A percentile compares a stretch with the other conserved stretches of the same genome.
Conservation (phyloP, 2,113 vertebrate genomes). For the Steatornis caripensis region DNA sequence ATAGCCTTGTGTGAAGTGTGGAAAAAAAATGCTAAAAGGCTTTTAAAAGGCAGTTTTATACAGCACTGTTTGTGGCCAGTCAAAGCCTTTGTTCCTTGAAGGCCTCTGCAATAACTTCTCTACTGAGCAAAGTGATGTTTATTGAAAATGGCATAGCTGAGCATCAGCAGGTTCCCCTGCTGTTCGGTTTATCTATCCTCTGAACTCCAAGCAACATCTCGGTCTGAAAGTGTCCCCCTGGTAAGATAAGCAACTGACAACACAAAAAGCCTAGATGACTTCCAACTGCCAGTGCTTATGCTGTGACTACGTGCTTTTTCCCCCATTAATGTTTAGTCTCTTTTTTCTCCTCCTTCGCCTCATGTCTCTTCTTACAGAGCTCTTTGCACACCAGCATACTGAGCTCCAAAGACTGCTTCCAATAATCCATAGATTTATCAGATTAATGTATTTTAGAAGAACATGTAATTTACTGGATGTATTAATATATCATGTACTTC, state of each 20-base stretch:
- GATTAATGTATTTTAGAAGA: not conserved
- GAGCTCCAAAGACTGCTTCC: not conserved
- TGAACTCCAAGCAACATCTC: not conserved
- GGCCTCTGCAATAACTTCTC: conserved; percentile 27
- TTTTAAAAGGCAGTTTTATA: not conserved
- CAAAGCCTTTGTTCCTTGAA: not conserved
- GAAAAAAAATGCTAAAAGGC: not conserved
- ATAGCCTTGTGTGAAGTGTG: not conserved
- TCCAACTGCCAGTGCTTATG: not conserved
- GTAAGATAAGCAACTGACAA: not conserved
- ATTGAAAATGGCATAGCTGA: conserved; percentile 15
- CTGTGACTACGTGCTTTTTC: not conserved
- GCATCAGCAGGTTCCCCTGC: not conserved
- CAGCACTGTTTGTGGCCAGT: not conserved
- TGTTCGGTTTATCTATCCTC: not conserved
- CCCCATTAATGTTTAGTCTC: not conserved
- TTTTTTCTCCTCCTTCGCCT: not conserved
- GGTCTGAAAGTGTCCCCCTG: not conserved
- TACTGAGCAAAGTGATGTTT: not conserved
- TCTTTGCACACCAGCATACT: not conserved
- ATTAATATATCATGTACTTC: not conserved
- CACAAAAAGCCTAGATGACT: not conserved
- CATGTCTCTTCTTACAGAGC: not conserved
- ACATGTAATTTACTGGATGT: not conserved
- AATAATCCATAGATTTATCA: not conserved